phyloP scores from a whole-genome alignment of 2,797 vertebrate species.

The Leucoraja ocellata region DNA sequence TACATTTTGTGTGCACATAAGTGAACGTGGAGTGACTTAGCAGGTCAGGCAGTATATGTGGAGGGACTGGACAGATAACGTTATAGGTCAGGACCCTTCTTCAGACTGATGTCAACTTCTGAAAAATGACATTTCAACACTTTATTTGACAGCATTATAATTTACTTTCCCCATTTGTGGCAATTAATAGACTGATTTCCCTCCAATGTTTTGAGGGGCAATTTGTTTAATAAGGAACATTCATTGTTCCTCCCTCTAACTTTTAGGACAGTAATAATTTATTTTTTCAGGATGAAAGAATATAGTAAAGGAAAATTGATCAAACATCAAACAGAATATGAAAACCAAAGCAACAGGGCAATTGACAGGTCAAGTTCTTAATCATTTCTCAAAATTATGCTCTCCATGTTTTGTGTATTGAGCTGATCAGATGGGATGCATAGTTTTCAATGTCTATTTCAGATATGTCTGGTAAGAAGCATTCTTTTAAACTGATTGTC shows the following conservation, averaged over 20 bases:
- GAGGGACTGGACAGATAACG: too few relatives aligned
- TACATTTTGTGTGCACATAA: background rate
- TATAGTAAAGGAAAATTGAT: background rate
- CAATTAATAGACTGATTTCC: background rate
- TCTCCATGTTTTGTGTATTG: background rate
- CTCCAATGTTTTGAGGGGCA: background rate
- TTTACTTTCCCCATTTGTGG: background rate
- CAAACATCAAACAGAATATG: slow-evolving; percentile 29
- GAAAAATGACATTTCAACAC: background rate
- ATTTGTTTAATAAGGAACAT: slow-evolving; percentile 8
- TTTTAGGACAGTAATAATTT: background rate
- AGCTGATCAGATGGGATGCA: background rate
- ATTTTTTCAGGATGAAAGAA: background rate
- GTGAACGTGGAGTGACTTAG: too few relatives aligned
- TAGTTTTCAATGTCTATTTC: background rate
- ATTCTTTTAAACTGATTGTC: background rate
- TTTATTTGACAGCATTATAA: background rate
- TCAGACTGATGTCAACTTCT: background rate
- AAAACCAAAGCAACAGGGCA: background rate
- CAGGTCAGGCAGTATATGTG: too few relatives aligned
- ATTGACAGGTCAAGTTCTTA: background rate
- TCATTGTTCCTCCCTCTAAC: background rate
- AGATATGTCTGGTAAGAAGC: background rate
- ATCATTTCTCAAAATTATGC: background rate
- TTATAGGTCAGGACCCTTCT: too few relatives aligned